Base-by-base conservation (phyloP, 2,888 invertebrate genomes). In the Eubasilissa splendida region DNA sequence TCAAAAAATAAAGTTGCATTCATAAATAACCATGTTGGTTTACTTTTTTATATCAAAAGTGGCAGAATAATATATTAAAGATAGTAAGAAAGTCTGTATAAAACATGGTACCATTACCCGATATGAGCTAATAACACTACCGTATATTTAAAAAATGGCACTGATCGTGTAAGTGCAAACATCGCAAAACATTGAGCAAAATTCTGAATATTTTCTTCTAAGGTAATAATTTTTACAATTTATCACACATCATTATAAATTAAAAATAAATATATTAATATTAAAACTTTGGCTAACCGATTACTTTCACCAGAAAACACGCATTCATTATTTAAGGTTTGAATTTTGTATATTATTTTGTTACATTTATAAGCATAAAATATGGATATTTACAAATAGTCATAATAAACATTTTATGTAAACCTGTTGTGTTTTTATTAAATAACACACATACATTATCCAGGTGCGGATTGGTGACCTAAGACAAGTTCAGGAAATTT, bases 291-390 rank as follows among this genome's bases (percentile, higher is more conserved):
- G 63, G 63, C 42, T 42, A 58, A n/a, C 9, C 10, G 70, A 56
- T n/a, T 73, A 58, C 42, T 31, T 14, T 73, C 71, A 73, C 71
- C 77, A 68, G 68, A 68, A 77, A 78, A 63, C 77, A 78, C 77
- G 77, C 77, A 71, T 78, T 78, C 70, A 71, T 60, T 71, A 59
- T 74, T 79, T 79, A 73, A 73, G 71, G 33, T 73, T 73, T 56
- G 58, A 74, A 80, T 71, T 71, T 76, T 80, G 80, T 80, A 80
- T 80, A 80, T 76, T 80, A 80, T 80, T 80, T 80, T 80, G 80
- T 76, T 80, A 80, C 74, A 80, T 80, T 80, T 80, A 71, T 80
- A 80, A 80, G 76, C 76, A 71, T 78, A 78, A 77, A 77, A 77
- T 79, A 79, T 79, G 79, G 68, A 79, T 75, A 79, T 79, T 75